phyloP scores from a whole-genome alignment of 2,888 invertebrate genomes.

The Druceiella hillmani region DNA sequence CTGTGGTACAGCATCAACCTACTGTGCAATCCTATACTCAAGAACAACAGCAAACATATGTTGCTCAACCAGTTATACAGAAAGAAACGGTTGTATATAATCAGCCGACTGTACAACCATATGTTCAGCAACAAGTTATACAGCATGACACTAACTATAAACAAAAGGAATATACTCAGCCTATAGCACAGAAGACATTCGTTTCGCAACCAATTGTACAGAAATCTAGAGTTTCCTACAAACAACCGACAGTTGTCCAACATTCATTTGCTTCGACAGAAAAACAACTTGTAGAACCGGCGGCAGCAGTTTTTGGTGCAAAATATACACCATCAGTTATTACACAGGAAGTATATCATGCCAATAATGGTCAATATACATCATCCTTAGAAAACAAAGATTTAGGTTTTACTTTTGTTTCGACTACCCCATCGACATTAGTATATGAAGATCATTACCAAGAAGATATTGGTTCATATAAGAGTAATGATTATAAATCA shows the following conservation, averaged over 20 bases:
- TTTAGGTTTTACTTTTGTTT: conserved; percentile 33
- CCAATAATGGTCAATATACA: conserved; percentile 27
- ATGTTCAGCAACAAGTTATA: conserved; percentile 12
- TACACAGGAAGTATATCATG: conserved; percentile 42
- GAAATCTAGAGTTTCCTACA: no score
- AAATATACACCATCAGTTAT: conserved; percentile 35
- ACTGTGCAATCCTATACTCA: conserved; percentile 8
- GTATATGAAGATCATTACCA: conserved; percentile 39
- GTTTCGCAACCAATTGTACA: no score
- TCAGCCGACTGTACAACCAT: conserved; percentile 26
- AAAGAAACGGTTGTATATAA: conserved; percentile 32
- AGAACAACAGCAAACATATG: conserved; percentile 18
- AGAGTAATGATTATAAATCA: neutral
- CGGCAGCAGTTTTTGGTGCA: conserved; percentile 8
- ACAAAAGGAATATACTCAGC: no score
- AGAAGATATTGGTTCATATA: conserved; percentile 9
- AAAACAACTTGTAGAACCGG: conserved; percentile 7
- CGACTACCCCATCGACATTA: conserved; percentile 38
- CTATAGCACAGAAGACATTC: no score
- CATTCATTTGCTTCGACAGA: no score
- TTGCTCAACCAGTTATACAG: conserved; percentile 25
- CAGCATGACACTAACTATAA: conserved; percentile 4
- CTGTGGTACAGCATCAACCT: no score
- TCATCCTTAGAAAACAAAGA: conserved; percentile 30
- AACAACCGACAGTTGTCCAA: no score